These are phyloP conservation scores for Zalophus californianus DNA, from an alignment of 2,797 vertebrate genomes.

Conservation along the genomic window DNA sequence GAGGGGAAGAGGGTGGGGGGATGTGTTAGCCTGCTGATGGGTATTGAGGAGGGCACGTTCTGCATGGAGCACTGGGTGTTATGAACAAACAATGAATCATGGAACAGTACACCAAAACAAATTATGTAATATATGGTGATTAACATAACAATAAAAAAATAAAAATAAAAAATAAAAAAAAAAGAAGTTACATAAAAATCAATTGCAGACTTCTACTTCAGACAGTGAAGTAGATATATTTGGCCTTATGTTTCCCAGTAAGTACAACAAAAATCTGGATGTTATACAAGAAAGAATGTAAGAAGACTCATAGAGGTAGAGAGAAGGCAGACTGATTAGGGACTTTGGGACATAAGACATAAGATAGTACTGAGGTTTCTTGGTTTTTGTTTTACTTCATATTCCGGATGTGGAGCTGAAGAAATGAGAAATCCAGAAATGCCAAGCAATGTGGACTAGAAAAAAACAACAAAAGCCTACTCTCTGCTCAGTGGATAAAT, in stretches of 20 bases:
- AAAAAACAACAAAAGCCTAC: neutral
- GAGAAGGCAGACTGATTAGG: neutral
- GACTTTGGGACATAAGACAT: neutral
- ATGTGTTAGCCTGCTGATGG: no score
- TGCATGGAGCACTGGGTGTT: no score
- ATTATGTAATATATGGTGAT: no score
- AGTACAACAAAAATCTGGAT: neutral
- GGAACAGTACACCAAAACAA: no score
- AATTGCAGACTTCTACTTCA: neutral
- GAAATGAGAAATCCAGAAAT: neutral
- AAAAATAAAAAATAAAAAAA: no score
- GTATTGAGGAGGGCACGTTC: no score
- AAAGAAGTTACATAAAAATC: neutral
- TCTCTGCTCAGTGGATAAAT: neutral
- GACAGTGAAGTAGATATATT: neutral
- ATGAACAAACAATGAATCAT: no score
- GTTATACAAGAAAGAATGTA: neutral
- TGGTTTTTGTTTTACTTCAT: neutral
- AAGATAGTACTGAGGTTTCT: neutral
- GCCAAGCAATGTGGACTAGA: neutral
- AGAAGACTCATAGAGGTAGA: neutral
- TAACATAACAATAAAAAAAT: no score
- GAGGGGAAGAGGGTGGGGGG: no score
- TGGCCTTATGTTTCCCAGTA: neutral
- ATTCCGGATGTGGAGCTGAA: neutral